phyloP scores from a whole-genome alignment of 2,113 vertebrate genomes.

The Amazona guildingii region DNA sequence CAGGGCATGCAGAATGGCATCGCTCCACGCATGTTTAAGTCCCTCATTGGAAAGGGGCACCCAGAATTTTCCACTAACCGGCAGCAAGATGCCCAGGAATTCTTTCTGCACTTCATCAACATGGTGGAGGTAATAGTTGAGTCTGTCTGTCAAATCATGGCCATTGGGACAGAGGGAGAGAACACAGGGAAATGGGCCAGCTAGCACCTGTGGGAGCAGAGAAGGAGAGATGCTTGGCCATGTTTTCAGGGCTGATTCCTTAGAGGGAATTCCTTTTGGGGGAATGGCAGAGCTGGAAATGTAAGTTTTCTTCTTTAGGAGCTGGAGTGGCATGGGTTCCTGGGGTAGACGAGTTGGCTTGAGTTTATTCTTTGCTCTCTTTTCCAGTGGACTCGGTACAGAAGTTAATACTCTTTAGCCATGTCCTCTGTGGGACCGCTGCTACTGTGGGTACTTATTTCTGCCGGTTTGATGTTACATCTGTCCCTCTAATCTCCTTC shows the following conservation, averaged over 20 bases:
- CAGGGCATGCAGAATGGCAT: conserved; percentile 95
- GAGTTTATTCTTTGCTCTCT: background rate
- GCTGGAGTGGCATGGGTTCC: background rate
- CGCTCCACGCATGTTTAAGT: conserved; percentile 95
- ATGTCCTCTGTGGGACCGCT: background rate
- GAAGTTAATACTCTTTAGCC: background rate
- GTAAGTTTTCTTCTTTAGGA: background rate
- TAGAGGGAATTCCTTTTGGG: background rate
- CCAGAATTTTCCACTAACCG: conserved; percentile 98
- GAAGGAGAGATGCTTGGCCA: background rate
- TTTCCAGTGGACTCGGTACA: background rate
- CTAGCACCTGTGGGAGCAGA: background rate
- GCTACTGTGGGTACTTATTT: background rate
- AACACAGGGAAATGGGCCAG: background rate
- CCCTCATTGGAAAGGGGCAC: conserved; percentile 93
- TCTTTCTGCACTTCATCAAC: conserved; percentile 98
- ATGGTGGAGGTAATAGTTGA: conserved; percentile 92
- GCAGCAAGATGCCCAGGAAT: conserved; percentile 98
- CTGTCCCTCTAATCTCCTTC: background rate
- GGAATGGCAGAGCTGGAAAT: background rate
- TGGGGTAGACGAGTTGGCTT: background rate
- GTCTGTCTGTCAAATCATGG: background rate
- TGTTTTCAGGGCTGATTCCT: background rate
- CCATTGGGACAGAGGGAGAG: background rate
- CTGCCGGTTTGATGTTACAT: background rate